Base-by-base conservation (phyloP, 2,888 invertebrate species). In the Mimas tiliae region DNA sequence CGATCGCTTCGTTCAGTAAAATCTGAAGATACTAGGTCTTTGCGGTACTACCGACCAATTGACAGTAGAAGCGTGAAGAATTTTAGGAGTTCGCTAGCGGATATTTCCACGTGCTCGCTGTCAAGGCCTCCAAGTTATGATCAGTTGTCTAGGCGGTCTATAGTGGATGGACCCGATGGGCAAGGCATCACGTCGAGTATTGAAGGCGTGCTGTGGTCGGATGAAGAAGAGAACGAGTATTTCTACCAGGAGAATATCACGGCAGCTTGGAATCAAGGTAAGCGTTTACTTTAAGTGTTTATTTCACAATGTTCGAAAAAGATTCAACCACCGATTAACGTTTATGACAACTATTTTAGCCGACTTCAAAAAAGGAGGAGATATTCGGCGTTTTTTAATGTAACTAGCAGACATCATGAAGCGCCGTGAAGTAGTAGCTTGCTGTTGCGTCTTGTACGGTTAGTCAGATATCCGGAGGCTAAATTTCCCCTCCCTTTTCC, bases 171-270 rank as follows among this genome's bases (percentile, higher is more conserved):
- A 6, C 82, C 84, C 0, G 91, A 91, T 0, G 82, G 75, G 6
- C 87, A 85, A 55, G 89, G 87, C 4, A 85, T 91, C 64, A 93
- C 93, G n/a, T 94, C 94, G 16, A 94, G 94, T 70, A 94, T 94
- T 45, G 94, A 94, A 74, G 94, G 94, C 0, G 94, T 94, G 27
- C 85, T 94, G 73, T 94, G 94, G 94, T 94, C 94, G 1, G 94
- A 94, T 85, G 94, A 94, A 71, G 94, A 94, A 72, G 94, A 94
- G 67, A 93, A 88, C 68, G 93, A 93, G 74, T 94, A 94, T 71
- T 93, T 94, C 80, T 93, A 92, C 70, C 93, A 94, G 63, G 94
- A 94, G 78, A 93, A 94, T 65, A 89, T 94, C 45, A 91, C 91
- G 3, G 80, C 91, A 8, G 91, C 93, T 34, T 93, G 91, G 90